Evolutionary conservation across 2,888 invertebrate genomes (phyloP), one percentile per base, ranked within the genome.

Genomic region (Ernsta delagoae): DNA sequence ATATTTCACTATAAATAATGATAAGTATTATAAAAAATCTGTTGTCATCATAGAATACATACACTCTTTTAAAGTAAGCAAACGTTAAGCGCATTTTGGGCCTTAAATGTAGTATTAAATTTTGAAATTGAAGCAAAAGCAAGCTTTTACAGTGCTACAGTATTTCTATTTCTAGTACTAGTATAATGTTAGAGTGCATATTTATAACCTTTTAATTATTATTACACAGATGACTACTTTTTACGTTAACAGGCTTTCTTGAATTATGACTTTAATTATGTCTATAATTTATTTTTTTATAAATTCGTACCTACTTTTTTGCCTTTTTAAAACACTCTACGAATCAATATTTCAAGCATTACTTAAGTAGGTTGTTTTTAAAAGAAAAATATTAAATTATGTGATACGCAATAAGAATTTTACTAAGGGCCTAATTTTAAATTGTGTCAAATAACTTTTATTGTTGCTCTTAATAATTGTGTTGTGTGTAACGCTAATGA

Each of bases 131-230:
- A 56, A 56, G 45, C 34, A 65, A 72, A 56, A 56, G 45, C 34
- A 65, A 72, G 66, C 65, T 69, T 50, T 65, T 65, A 64, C 66
- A 64, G n/a, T 56, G 64, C 53, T 64, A 48, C 24, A 24, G 24
- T 24, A 24, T 24, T 24, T 24, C 24, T 43, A 53, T 24, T 53
- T 53, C 50, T 53, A 53, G 50, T 24, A 8, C 50, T 53, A 53
- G 50, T 53, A 4, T 48, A 48, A 12, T 12, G 3, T 53, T 53
- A 53, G 24, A 6, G n/a, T 53, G 50, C 50, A 53, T 24, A 24
- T 53, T 53, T 24, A 53, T 39, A 5, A 39, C 5, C 24, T 24
- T 45, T 48, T 16, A 1, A 16, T 12, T 48, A 48, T n/a, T 24
- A 24, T 24, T 24, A 24, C 3, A 24, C 24, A 24, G 24, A 48